Evolutionary conservation across 1,140 invertebrate species (phyloP), one percentile per base, ranked within the genome.

Genomic region (Aphidius gifuensis): DNA sequence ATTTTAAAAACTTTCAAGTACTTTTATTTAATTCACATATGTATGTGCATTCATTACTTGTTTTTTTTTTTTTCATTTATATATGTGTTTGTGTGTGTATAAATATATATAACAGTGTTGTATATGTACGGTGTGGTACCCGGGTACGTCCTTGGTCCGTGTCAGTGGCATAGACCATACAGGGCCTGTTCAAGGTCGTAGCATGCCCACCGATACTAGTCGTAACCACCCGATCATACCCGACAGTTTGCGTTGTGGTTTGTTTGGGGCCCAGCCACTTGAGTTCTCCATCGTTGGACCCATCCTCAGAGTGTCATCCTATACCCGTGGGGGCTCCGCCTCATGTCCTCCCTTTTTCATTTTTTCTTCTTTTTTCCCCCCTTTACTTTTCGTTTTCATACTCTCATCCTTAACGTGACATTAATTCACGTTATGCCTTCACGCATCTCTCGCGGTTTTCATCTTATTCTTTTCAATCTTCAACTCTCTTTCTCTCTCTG

Each of bases 111-210:
- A 32, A 32, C 2, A 32, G 4, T 32, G 4, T 3, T 32, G 23
- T 32, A 32, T 32, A 32, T 32, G 4, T 32, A 32, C 2, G 23
- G 4, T 32, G 66, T 66, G 66, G 61, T 71, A 67, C 67, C 71
- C 67, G 64, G 66, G 62, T 70, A 72, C 78, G 79, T 80, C 79
- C 79, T 81, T 81, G 79, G 77, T 79, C 75, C 79, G 78, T 80
- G 79, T 81, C 79, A 81, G 79, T 81, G 79, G 79, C 79, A 81
- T 81, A 80, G 76, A 80, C 74, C 73, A 80, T 79, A 78, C 76
- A 79, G 78, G 77, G 78, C 73, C 68, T 71, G 75, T 79, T 80
- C 79, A 81, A 81, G 78, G 79, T 81, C 78, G 78, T 71, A 47
- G 40, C 38, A 42, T 40, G 43, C 39, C 42, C 40, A 69, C 71